Base-by-base conservation (phyloP, 2,113 vertebrate genomes). In the Pampusana beccarii region DNA sequence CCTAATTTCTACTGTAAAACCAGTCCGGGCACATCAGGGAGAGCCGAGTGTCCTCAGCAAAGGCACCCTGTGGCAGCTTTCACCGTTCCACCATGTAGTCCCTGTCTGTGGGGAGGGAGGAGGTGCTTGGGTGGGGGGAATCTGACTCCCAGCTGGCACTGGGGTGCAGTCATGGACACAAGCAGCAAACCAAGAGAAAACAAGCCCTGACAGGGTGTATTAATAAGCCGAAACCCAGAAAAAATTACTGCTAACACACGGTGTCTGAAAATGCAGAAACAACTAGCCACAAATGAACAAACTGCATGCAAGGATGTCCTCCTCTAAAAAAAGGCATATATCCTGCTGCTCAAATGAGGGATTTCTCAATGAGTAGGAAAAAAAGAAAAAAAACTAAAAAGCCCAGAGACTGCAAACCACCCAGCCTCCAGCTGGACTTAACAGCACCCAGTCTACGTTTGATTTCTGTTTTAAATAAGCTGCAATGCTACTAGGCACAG, bases 381-480 rank as follows among this genome's bases (percentile, higher is more conserved):
- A 31, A 66, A 77, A 58, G 16, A 14, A 46, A 19, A 34, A 17
- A 34, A n/a, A n/a, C n/a, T n/a, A 48, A 36, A 13, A 38, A 10
- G 12, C 23, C 17, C 16, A 7, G 40, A 48, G 79, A 69, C 1
- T 82, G 80, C 46, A 57, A 88, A 73, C 36, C 70, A 80, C 42
- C 38, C 69, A 77, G 67, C 46, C 40, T 88, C 46, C 61, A 93
- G 77, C 38, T 84, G 87, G 40, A n/a, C 86, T 40, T 12, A 90
- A 23, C 81, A 80, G 60, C 67, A 36, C 14, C 16, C 70, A 62
- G 44, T 36, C 74, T 67, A n/a, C 15, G 1, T 70, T 54, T 80
- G 25, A 66, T 92, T 90, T 89, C 57, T 8, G 1, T 53, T 89
- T 86, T 74, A 93, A 95, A 89, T 74, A 50, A 92, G 56, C 86